These are phyloP conservation scores for Diuraphis noxia DNA, from an alignment of 1,140 invertebrate genomes.

Conservation along the genomic window DNA sequence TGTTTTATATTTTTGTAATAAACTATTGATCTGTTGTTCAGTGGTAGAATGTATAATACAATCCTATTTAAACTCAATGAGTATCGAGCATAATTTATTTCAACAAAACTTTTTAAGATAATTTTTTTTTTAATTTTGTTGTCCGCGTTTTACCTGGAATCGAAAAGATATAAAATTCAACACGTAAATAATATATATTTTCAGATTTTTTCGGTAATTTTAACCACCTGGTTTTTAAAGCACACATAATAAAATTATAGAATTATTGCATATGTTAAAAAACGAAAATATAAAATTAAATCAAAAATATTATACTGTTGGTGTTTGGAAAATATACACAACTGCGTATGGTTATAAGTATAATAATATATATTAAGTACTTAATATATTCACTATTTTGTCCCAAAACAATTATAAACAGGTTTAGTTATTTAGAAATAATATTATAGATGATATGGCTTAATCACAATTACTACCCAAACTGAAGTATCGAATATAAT, in stretches of 20 bases:
- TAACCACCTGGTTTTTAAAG: neutral
- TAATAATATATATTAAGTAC: no score
- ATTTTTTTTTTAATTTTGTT: neutral
- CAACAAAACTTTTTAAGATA: neutral
- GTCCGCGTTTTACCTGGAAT: neutral
- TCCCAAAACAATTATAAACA: no score
- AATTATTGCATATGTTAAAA: no score
- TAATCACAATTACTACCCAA: neutral
- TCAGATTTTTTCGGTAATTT: neutral
- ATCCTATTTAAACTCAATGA: neutral
- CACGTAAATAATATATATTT: neutral
- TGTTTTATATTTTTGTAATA: neutral
- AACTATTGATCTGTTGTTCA: neutral
- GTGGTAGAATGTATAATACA: neutral
- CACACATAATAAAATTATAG: no score
- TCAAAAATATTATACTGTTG: no score
- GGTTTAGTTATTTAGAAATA: neutral
- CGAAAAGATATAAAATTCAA: neutral
- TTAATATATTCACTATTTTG: no score
- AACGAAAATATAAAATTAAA: no score
- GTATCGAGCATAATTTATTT: neutral
- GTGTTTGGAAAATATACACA: no score
- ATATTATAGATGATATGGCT: neutral
- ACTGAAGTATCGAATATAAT: neutral
- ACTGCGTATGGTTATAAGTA: no score